phyloP scores from a whole-genome alignment of 2,113 vertebrate genomes.

The Oreotrochilus melanogaster region DNA sequence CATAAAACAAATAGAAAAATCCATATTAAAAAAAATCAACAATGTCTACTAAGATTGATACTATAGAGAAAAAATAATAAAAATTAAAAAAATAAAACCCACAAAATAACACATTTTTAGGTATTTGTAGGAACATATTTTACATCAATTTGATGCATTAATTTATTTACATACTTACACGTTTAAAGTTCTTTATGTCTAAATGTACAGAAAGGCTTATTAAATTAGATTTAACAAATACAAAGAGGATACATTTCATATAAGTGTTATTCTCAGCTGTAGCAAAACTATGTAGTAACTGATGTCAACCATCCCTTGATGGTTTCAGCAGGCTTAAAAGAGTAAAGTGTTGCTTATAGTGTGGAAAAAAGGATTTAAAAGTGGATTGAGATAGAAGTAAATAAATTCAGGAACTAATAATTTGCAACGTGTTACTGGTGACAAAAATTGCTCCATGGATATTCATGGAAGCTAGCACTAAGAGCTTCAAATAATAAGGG shows the following conservation, averaged over 20 bases:
- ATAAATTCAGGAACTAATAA: not conserved
- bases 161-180: not conserved
- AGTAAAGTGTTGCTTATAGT: not conserved
- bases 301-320: not conserved
- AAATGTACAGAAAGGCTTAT: not conserved
- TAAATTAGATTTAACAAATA: not conserved
- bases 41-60: not conserved
- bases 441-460: not conserved
- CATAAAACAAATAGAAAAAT: fast-evolving
- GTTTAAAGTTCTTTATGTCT: not conserved
- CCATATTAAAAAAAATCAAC: fast-evolving
- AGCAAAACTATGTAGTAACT: not conserved
- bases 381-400: not conserved
- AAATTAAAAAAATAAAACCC: no score
- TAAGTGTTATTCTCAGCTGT: not conserved
- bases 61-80: not conserved
- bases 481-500: not conserved
- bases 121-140: not conserved
- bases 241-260: not conserved
- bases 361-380: not conserved
- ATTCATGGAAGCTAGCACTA: not conserved
- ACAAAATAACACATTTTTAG: not conserved
- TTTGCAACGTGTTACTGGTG: not conserved
- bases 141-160: not conserved
- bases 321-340: not conserved